Base-by-base conservation (phyloP, 2,113 vertebrate species). In the Trichomycterus rosablanca region DNA sequence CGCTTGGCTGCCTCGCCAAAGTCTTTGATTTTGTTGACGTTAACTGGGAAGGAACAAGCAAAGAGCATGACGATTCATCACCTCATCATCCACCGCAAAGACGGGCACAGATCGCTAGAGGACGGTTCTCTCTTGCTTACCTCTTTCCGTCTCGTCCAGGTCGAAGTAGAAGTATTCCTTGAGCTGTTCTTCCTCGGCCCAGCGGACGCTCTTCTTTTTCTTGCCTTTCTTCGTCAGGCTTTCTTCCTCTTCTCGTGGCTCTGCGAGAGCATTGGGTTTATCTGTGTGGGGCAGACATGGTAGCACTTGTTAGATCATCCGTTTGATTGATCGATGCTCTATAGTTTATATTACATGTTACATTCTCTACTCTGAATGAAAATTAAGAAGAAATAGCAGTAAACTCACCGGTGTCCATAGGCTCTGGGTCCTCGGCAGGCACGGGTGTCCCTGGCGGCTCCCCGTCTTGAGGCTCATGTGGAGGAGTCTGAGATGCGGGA, bases 21-120 rank as follows among this genome's bases (percentile, higher is more conserved):
- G 76, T 98, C 95, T 35, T 97, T 98, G 58, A 98, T 92, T 77
- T 97, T 98, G 74, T 98, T 98, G 55, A 98, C 95, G 0, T 98
- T 98, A 3, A 98, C 95, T 97, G 46, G 28, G 44, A 28, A 11
- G 19, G 45, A 16, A 6, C 10, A n/a, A n/a, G n/a, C 1, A n/a
- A n/a, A n/a, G n/a, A n/a, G n/a, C n/a, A n/a, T n/a, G n/a, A n/a
- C n/a, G n/a, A n/a, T n/a, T n/a, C n/a, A n/a, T n/a, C n/a, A n/a
- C n/a, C n/a, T n/a, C n/a, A n/a, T n/a, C n/a, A n/a, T n/a, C n/a
- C n/a, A n/a, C n/a, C n/a, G n/a, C n/a, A n/a, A n/a, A n/a, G n/a
- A n/a, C n/a, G n/a, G n/a, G n/a, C n/a, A n/a, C n/a, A n/a, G n/a
- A n/a, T n/a, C n/a, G n/a, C n/a, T n/a, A n/a, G n/a, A n/a, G n/a